Conservation (phyloP, 92 coral and sea anemone genomes). For the Porites cylindrica region DNA sequence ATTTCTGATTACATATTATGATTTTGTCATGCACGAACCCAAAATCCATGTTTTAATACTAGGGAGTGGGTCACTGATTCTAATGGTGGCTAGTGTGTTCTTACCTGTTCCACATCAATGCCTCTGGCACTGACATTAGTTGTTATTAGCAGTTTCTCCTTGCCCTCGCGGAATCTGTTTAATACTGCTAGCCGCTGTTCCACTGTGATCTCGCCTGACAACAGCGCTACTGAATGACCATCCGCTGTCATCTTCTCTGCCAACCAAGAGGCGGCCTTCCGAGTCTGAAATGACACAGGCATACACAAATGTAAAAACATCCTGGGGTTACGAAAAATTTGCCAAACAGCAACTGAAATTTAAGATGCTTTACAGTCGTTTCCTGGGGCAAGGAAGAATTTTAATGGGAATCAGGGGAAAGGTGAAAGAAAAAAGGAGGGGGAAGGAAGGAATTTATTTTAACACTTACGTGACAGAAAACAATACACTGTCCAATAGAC, state of each 20-base stretch:
- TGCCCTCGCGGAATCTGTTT: slow-evolving; percentile 89
- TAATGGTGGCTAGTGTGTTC: too few relatives aligned
- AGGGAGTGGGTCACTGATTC: too few relatives aligned
- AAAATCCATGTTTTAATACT: too few relatives aligned
- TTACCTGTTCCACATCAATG: slow-evolving; percentile 92
- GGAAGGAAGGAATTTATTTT: background rate
- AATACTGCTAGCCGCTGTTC: slow-evolving; percentile 90
- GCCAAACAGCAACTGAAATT: too few relatives aligned
- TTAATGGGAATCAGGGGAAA: background rate
- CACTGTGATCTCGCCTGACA: slow-evolving; percentile 91
- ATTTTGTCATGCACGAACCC: too few relatives aligned
- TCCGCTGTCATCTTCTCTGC: slow-evolving; percentile 88
- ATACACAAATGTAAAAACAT: background rate
- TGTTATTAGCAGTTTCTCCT: slow-evolving; percentile 90
- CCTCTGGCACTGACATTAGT: slow-evolving; percentile 96
- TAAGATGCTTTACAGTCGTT: too few relatives aligned
- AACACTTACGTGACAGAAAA: slow-evolving; percentile 94
- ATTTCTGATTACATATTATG: too few relatives aligned
- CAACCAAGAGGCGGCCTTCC: slow-evolving; percentile 87
- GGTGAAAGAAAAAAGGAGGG: background rate
- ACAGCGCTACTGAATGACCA: slow-evolving; percentile 88
- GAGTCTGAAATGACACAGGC: slow-evolving; percentile 66
- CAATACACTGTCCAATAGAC: slow-evolving; percentile 97
- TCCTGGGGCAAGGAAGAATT: too few relatives aligned
- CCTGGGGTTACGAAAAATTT: background rate